Conservation (phyloP, 2,888 invertebrate species). For the Yponomeuta plumbellus region DNA sequence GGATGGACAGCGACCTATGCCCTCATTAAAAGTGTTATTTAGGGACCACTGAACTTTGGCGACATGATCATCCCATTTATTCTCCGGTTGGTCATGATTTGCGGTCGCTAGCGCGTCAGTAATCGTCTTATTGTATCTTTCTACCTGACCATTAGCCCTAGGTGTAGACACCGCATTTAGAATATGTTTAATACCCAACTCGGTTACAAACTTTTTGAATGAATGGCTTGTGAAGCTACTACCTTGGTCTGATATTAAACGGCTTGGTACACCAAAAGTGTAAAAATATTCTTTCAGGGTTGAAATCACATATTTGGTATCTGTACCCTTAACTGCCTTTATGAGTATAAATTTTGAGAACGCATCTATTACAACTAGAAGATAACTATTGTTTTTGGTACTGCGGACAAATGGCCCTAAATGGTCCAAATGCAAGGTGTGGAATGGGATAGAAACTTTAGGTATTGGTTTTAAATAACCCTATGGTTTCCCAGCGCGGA, state of each 20-base stretch:
- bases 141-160: slow-evolving; percentile 32
- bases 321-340: slow-evolving; percentile 17
- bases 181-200: slow-evolving; percentile 17
- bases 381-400: slow-evolving; percentile 18
- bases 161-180: slow-evolving; percentile 30
- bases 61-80: slow-evolving; percentile 18
- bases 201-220: slow-evolving; percentile 15
- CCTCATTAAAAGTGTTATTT: slow-evolving; percentile 20
- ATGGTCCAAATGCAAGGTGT: slow-evolving; percentile 24
- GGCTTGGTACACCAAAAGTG: slow-evolving; percentile 7
- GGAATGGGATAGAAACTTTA: slow-evolving; percentile 11
- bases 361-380: slow-evolving; percentile 23
- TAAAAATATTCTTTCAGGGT: slow-evolving; percentile 8
- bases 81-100: slow-evolving; percentile 5
- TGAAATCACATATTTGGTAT: slow-evolving; percentile 10
- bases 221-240: slow-evolving; percentile 9
- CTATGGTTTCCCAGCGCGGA: slow-evolving; percentile 6
- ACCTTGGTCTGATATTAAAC: slow-evolving; percentile 15
- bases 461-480: slow-evolving; percentile 16
- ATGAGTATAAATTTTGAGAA: slow-evolving; percentile 22
- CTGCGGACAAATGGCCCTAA: slow-evolving; percentile 16
- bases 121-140: slow-evolving; percentile 27
- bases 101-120: slow-evolving; percentile 20
- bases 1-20: too few species aligned
- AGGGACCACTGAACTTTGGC: slow-evolving; percentile 19